These are phyloP conservation scores for Nephrotoma appendiculata DNA, from an alignment of 2,888 invertebrate species.

Conservation along the genomic window DNA sequence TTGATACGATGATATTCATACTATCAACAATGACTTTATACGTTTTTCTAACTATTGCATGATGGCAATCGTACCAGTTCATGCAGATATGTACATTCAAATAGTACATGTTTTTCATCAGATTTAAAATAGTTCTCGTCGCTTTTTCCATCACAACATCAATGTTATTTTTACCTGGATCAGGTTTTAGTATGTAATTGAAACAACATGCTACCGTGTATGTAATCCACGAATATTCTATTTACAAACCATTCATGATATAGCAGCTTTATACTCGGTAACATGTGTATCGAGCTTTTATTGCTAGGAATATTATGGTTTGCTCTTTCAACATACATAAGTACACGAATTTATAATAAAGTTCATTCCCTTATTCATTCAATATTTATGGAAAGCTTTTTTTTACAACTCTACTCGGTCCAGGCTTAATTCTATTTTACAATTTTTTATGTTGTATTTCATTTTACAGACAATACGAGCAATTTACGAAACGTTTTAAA, in stretches of 20 bases:
- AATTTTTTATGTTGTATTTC: too few species aligned
- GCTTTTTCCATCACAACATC: not conserved
- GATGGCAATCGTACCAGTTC: not conserved
- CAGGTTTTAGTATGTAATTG: not conserved
- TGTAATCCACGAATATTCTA: not conserved
- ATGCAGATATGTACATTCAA: not conserved
- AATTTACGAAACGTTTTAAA: not conserved
- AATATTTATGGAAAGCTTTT: too few species aligned
- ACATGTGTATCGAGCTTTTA: not conserved
- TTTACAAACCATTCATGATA: not conserved
- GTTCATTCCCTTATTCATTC: too few species aligned
- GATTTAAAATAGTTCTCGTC: not conserved
- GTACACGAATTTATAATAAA: too few species aligned
- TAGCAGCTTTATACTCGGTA: not conserved
- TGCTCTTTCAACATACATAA: not conserved
- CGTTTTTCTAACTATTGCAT: too few species aligned
- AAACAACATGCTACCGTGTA: not conserved
- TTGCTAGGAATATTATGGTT: not conserved
- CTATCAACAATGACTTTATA: too few species aligned
- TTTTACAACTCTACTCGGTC: too few species aligned
- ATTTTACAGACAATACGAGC: not conserved
- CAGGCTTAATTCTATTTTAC: too few species aligned
- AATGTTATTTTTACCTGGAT: not conserved
- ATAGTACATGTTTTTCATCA: not conserved
- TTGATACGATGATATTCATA: too few species aligned